Conservation (phyloP, 2,797 vertebrate species). For the Peromyscus nudipes region DNA sequence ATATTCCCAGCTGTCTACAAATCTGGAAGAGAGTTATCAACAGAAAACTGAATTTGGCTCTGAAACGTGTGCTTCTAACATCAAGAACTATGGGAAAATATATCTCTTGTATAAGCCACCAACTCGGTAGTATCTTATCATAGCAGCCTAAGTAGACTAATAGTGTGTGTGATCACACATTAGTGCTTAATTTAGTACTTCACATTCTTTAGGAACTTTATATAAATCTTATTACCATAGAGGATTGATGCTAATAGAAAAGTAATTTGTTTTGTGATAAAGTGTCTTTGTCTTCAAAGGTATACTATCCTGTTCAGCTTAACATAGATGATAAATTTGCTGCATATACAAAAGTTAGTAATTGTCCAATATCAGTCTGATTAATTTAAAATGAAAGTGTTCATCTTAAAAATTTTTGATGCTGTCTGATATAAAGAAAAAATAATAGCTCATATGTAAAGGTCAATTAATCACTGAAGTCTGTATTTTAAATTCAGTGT, state of each 20-base stretch:
- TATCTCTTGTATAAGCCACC: neutral
- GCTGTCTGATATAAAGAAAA: conserved; percentile 55
- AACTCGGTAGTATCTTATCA: neutral
- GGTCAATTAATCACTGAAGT: conserved; percentile 4
- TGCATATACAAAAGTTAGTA: conserved; percentile 25
- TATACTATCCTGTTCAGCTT: conserved; percentile 58
- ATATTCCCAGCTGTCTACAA: neutral
- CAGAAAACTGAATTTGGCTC: neutral
- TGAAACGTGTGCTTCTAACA: neutral
- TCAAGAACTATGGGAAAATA: neutral
- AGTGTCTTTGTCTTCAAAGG: conserved; percentile 49
- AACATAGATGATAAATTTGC: conserved; percentile 71
- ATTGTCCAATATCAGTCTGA: conserved; percentile 53
- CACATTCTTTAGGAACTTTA: conserved; percentile 80
- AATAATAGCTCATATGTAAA: conserved; percentile 14
- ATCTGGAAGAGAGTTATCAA: neutral
- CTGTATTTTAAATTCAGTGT: neutral
- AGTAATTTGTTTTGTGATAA: conserved; percentile 80
- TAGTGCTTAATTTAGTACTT: conserved; percentile 81
- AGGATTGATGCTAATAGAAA: conserved; percentile 80
- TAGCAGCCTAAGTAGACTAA: neutral
- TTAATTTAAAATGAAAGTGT: conserved; percentile 73
- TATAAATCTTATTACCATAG: conserved; percentile 81
- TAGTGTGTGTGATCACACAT: conserved; percentile 67
- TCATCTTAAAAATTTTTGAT: conserved; percentile 22